Evolutionary conservation across 2,888 invertebrate species (phyloP), one percentile per base, ranked within the genome.

Genomic region (Artemia sinica): DNA sequence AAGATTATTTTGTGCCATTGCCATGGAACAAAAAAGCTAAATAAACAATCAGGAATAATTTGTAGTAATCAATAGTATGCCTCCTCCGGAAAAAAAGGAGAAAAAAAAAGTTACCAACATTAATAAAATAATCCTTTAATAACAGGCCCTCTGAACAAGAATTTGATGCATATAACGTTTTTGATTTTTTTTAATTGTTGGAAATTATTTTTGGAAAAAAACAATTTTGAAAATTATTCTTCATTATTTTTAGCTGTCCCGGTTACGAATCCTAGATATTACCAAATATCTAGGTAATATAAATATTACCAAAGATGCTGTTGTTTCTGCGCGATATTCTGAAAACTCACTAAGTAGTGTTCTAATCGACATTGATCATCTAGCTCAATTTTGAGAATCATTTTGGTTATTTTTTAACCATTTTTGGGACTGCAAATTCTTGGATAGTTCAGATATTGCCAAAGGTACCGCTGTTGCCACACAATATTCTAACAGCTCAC

Each of bases 391-490:
- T n/a, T n/a, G 51, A 49, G 13, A 12, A 41, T 4, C 58, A 18
- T 41, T 65, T 51, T 9, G 58, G 66, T 8, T 70, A 65, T 69
- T 65, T 69, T 72, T 70, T 80, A 88, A 83, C 81, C 96, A 91
- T 79, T 96, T 90, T 79, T 86, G 90, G 0, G 80, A 86, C 63
- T 97, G 94, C 79, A 85, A 86, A 75, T 87, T 97, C 75, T 82
- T 92, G 13, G 93, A 93, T 50, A 94, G 96, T 81, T 84, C 88
- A 7, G 83, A 84, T 65, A 88, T 94, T 71, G 91, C 96, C 0
- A 86, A 88, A 77, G 87, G 89, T 49, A 96, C 97, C 0, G 88
- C 92, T 5, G 86, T 96, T 0, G 87, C 88, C 49, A 87, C 89
- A 1, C 83, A 97, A 63, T 98, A 97, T 78, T 87, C 91, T 1